A percentile compares a stretch with the other conserved stretches of the same genome.
Evolutionary conservation across 2,113 vertebrate genomes (phyloP).

Genomic region (Myrmecophaga tridactyla): DNA sequence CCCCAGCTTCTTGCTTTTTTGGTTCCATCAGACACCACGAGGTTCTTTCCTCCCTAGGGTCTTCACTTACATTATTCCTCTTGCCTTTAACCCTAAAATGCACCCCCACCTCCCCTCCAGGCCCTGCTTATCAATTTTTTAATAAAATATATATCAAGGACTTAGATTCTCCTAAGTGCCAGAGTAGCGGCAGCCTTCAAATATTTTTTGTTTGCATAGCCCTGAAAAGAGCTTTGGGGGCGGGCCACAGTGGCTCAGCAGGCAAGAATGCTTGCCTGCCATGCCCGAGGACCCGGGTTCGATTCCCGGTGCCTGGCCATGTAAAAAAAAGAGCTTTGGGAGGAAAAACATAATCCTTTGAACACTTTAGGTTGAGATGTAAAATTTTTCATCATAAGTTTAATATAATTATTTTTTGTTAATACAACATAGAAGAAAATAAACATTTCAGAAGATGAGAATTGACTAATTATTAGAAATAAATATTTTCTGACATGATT

Average conservation of each 20-base stretch:
- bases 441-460: not conserved
- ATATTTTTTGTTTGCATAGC: not conserved
- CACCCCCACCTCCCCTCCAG: not conserved
- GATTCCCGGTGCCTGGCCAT: too few relatives aligned
- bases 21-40: not conserved
- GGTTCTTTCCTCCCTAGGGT: too few relatives aligned
- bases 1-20: not conserved
- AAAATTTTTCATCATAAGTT: not conserved
- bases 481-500: not conserved
- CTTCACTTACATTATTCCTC: not conserved
- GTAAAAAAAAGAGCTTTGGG: not conserved
- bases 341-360: not conserved
- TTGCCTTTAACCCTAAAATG: not conserved
- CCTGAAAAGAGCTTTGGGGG: not conserved
- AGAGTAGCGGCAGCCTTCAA: rapidly evolving
- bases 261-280: too few relatives aligned
- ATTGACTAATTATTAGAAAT: not conserved
- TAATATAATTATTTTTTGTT: not conserved
- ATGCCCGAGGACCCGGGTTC: too few relatives aligned
- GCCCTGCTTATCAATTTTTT: not conserved
- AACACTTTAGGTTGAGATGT: not conserved
- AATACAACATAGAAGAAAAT: not conserved
- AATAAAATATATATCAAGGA: not conserved
- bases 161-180: not conserved
- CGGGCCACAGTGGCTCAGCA: too few relatives aligned